phyloP scores from a whole-genome alignment of 2,797 vertebrate species.

The Cossypha caffra region DNA sequence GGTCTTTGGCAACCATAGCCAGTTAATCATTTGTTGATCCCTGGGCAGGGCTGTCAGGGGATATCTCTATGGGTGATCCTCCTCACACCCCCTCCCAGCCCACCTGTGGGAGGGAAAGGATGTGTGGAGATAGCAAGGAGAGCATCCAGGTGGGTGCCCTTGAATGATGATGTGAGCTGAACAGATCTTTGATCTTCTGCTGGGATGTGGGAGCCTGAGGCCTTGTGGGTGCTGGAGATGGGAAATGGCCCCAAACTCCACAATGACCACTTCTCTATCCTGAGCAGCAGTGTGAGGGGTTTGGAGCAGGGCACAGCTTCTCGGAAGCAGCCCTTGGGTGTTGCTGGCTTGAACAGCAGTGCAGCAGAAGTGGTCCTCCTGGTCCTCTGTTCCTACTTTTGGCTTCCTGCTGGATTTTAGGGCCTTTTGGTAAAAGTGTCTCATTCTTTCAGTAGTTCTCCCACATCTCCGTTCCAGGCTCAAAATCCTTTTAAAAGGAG shows the following conservation, averaged over 20 bases:
- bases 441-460: not conserved
- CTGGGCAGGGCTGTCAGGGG: not conserved
- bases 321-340: not conserved
- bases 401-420: not conserved
- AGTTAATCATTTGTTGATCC: not conserved
- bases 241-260: not conserved
- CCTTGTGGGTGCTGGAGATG: not conserved
- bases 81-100: not conserved
- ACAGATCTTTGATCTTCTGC: not conserved
- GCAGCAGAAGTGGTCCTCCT: not conserved
- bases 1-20: not conserved
- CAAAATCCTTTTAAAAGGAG: not conserved
- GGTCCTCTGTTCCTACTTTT: not conserved
- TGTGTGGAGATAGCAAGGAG: not conserved
- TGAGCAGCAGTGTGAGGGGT: not conserved
- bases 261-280: not conserved
- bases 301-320: fast-evolving
- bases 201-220: not conserved
- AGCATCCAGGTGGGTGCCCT: not conserved
- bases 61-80: not conserved
- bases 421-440: not conserved
- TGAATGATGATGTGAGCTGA: not conserved
- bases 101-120: not conserved
- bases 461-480: fast-evolving
- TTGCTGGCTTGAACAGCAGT: not conserved